Evolutionary conservation across 2,888 invertebrate genomes (phyloP).

Genomic region (Adelphocoris suturalis): DNA sequence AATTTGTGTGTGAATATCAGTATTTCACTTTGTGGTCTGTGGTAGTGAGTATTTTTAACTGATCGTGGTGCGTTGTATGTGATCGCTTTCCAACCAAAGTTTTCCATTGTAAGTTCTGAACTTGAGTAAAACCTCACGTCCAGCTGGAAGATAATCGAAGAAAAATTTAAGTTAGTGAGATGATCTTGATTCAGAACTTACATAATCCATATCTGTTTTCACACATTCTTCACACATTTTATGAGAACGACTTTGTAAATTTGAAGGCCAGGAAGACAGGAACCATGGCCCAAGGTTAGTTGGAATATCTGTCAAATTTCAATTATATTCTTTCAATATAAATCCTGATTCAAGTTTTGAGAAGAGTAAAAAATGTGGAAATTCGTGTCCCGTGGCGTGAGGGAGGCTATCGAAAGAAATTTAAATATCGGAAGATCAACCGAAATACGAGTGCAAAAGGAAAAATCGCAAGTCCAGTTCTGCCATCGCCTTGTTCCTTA

Average conservation of each 20-base stretch:
- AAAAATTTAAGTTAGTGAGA: neutral
- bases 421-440: conserved; percentile 53
- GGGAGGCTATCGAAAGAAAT: conserved; percentile 72
- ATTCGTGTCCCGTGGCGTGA: conserved; percentile 71
- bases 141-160: neutral
- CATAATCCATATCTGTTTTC: neutral
- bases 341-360: neutral
- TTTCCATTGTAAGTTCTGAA: no score
- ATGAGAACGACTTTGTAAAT: conserved; percentile 8
- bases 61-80: no score
- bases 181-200: conserved; percentile 11
- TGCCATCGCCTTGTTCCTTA: conserved; percentile 7
- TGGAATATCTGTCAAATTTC: neutral
- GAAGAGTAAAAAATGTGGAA: conserved; percentile 71
- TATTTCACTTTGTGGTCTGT: no score
- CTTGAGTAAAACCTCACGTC: no score
- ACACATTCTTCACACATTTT: neutral
- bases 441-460: conserved; percentile 64
- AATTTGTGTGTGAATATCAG: no score
- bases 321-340: neutral
- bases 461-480: conserved; percentile 49
- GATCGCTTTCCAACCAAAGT: no score
- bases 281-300: conserved; percentile 17
- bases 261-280: conserved; percentile 12
- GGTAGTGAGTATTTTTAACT: no score